These are phyloP conservation scores for Gymnocheta viridis DNA, from an alignment of 2,888 invertebrate species.

Conservation along the genomic window DNA sequence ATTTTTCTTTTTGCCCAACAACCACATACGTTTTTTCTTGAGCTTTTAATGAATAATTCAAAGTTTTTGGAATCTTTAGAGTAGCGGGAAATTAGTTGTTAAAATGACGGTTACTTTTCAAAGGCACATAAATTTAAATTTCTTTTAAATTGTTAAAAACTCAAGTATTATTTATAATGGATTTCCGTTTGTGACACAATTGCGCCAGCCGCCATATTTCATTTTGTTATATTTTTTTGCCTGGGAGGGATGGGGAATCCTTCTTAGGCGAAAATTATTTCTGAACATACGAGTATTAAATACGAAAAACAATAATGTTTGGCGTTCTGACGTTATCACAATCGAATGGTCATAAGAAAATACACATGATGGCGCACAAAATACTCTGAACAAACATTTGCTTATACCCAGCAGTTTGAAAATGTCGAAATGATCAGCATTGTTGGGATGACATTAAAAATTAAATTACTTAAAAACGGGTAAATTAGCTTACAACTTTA, in stretches of 20 bases:
- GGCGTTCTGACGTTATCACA: neutral
- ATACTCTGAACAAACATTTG: neutral
- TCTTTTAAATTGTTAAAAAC: neutral
- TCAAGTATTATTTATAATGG: constrained; percentile 11
- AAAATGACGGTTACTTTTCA: neutral
- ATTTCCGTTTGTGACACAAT: constrained; percentile 14
- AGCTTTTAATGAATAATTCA: neutral
- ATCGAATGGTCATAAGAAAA: neutral
- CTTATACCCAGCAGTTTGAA: neutral
- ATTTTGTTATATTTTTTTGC: constrained; percentile 8
- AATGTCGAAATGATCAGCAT: neutral
- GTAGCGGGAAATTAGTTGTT: neutral
- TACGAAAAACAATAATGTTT: constrained; percentile 5
- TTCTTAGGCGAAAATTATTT: neutral
- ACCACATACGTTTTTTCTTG: neutral
- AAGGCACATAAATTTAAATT: neutral
- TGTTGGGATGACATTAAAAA: neutral
- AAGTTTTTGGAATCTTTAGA: neutral
- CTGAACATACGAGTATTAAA: neutral
- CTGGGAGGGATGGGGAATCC: neutral
- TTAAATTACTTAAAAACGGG: too few relatives aligned
- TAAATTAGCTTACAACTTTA: too few relatives aligned
- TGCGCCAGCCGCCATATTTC: neutral
- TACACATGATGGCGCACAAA: neutral
- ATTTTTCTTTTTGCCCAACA: constrained; percentile 13